A percentile compares a stretch with the other conserved stretches of the same genome.
These are phyloP conservation scores for Thecocarcelia acutangulata DNA, from an alignment of 2,888 invertebrate genomes.

Conservation along the genomic window DNA sequence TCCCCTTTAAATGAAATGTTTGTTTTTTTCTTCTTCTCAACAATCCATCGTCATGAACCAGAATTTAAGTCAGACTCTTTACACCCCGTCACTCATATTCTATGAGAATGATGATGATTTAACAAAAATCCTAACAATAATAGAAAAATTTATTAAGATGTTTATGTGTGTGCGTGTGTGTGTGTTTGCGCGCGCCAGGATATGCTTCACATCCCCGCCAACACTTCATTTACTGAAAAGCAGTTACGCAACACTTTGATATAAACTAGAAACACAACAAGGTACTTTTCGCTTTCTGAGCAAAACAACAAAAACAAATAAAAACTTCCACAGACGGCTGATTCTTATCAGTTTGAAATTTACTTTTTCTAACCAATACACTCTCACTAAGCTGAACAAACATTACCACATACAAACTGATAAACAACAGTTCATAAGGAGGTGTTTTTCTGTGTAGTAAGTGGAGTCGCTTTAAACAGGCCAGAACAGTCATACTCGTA, in stretches of 20 bases:
- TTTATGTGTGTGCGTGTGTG: not conserved
- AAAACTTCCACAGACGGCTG: slow-evolving; percentile 41
- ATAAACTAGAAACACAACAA: slow-evolving; percentile 11
- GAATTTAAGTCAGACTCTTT: slow-evolving; percentile 8
- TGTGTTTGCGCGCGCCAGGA: no score
- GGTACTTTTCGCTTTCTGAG: slow-evolving; percentile 21
- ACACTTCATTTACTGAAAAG: slow-evolving; percentile 3
- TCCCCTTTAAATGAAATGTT: slow-evolving; percentile 18
- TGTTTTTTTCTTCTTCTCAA: not conserved
- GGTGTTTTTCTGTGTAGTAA: not conserved
- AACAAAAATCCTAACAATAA: not conserved
- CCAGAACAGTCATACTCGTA: slow-evolving; percentile 50
- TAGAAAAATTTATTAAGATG: slow-evolving; percentile 25
- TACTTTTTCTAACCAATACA: slow-evolving; percentile 67
- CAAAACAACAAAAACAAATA: not conserved
- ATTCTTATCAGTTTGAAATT: slow-evolving; percentile 71
- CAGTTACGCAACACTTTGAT: not conserved
- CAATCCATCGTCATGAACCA: not conserved
- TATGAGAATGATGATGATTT: no score
- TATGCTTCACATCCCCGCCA: not conserved
- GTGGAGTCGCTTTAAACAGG: slow-evolving; percentile 35
- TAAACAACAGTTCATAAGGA: slow-evolving; percentile 22
- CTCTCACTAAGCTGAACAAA: slow-evolving; percentile 40
- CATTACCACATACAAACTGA: slow-evolving; percentile 42
- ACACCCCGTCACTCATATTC: not conserved